These are phyloP conservation scores for Holothuria leucospilota DNA, from an alignment of 53 echinoderm and acorn worm genomes.

Conservation along the genomic window DNA sequence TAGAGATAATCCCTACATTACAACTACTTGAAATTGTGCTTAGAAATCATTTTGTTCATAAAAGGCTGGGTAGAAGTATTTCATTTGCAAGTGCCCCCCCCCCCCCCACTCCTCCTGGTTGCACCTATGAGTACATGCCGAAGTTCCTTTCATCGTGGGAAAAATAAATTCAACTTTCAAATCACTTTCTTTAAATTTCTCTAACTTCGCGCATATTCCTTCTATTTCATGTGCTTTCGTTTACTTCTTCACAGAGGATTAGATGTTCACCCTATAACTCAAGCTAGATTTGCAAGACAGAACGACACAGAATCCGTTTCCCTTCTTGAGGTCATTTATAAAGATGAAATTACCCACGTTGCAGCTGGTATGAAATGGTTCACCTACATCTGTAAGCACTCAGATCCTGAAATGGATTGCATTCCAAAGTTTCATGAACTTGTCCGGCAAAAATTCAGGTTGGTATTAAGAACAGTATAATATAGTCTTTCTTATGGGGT, in stretches of 20 bases:
- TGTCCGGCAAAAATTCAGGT: slow-evolving; percentile 88
- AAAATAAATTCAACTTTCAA: no score
- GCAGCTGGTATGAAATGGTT: slow-evolving; percentile 94
- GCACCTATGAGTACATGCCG: no score
- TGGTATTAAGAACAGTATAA: not conserved
- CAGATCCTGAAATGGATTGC: slow-evolving; percentile 73
- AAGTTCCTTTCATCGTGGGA: no score
- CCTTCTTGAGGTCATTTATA: slow-evolving; percentile 79
- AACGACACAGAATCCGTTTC: slow-evolving; percentile 71
- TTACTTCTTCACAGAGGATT: slow-evolving; percentile 67
- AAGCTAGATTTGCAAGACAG: slow-evolving; percentile 78
- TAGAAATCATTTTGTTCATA: no score
- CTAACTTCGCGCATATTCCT: no score
- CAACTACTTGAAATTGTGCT: no score
- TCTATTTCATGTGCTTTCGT: not conserved
- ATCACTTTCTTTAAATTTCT: no score
- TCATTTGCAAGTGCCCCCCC: no score
- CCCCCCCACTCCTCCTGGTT: no score
- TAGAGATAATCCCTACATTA: no score
- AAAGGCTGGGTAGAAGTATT: no score
- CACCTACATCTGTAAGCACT: slow-evolving; percentile 77
- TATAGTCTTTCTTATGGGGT: no score
- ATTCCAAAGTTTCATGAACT: slow-evolving; percentile 89
- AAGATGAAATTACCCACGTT: slow-evolving; percentile 92
- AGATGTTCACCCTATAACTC: slow-evolving; percentile 90